Conservation (phyloP, 2,797 vertebrate species). For the Australoheros facetus region DNA sequence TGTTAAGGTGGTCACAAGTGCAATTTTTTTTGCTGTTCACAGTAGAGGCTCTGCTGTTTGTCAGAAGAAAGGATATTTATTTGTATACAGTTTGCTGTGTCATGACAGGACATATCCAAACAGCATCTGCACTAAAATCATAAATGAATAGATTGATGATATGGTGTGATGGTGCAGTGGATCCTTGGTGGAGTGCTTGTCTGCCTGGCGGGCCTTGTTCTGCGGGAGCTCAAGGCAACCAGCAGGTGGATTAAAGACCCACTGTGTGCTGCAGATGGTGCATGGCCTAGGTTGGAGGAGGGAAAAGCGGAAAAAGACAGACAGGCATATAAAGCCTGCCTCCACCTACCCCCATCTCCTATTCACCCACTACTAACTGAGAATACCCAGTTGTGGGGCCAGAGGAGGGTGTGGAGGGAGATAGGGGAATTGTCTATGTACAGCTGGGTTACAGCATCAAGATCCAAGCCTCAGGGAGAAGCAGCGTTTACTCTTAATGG, state of each 20-base stretch:
- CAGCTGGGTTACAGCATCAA: constrained; percentile 65
- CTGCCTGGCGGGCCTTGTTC: constrained; percentile 38
- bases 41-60: neutral
- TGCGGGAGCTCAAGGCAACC: constrained; percentile 50
- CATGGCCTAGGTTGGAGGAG: constrained; percentile 54
- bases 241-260: constrained; percentile 62
- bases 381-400: constrained; percentile 59
- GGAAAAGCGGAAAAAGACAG: constrained; percentile 50
- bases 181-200: constrained; percentile 28
- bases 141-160: constrained; percentile 42
- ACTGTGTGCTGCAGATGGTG: constrained; percentile 74
- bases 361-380: constrained; percentile 40
- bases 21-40: neutral
- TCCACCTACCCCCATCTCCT: constrained; percentile 31
- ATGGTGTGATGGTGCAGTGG: constrained; percentile 18
- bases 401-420: constrained; percentile 11
- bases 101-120: constrained; percentile 22
- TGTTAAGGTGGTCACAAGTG: neutral
- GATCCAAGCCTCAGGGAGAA: constrained; percentile 56
- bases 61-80: constrained; percentile 9
- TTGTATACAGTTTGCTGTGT: constrained; percentile 48
- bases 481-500: constrained; percentile 60
- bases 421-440: constrained; percentile 16
- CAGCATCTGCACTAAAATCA: constrained; percentile 23
- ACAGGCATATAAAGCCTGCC: constrained; percentile 60